These are phyloP conservation scores for Anoplolepis gracilipes DNA, from an alignment of 1,140 invertebrate species.

Conservation along the genomic window DNA sequence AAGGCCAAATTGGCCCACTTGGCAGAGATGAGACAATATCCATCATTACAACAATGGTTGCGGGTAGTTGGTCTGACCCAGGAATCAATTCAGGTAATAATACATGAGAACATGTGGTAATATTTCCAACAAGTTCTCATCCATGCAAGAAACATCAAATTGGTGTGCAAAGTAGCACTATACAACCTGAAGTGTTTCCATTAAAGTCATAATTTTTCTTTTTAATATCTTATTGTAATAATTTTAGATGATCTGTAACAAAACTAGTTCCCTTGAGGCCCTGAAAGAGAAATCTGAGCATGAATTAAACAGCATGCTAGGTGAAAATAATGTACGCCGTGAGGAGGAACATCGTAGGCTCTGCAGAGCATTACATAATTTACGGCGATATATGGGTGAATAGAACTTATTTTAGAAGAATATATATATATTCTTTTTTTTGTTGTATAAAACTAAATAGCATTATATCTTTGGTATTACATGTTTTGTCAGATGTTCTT, in stretches of 20 bases:
- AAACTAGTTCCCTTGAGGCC: slow-evolving; percentile 90
- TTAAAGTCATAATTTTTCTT: background rate
- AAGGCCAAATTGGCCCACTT: slow-evolving; percentile 91
- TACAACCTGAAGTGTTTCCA: background rate
- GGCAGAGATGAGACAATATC: slow-evolving; percentile 88
- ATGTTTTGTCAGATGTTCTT: slow-evolving; percentile 87
- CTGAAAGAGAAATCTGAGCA: slow-evolving; percentile 94
- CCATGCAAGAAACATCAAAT: slow-evolving; percentile 90
- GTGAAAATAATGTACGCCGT: slow-evolving; percentile 88
- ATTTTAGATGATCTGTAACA: slow-evolving; percentile 86
- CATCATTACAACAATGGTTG: slow-evolving; percentile 95
- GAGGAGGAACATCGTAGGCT: slow-evolving; percentile 93
- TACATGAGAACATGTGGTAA: background rate
- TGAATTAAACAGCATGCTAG: slow-evolving; percentile 91
- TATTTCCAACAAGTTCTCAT: slow-evolving; percentile 93
- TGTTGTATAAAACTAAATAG: background rate
- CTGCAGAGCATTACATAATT: slow-evolving; percentile 93
- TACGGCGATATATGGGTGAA: slow-evolving; percentile 93
- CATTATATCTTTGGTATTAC: slow-evolving; percentile 52
- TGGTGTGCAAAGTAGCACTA: slow-evolving; percentile 15
- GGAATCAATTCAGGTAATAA: slow-evolving; percentile 89
- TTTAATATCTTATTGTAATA: slow-evolving; percentile 34
- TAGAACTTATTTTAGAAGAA: slow-evolving; percentile 39
- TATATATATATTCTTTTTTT: slow-evolving; percentile 15
- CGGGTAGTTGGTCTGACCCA: slow-evolving; percentile 93